phyloP scores from a whole-genome alignment of 2,888 invertebrate species.

The Adelognathus sp. region DNA sequence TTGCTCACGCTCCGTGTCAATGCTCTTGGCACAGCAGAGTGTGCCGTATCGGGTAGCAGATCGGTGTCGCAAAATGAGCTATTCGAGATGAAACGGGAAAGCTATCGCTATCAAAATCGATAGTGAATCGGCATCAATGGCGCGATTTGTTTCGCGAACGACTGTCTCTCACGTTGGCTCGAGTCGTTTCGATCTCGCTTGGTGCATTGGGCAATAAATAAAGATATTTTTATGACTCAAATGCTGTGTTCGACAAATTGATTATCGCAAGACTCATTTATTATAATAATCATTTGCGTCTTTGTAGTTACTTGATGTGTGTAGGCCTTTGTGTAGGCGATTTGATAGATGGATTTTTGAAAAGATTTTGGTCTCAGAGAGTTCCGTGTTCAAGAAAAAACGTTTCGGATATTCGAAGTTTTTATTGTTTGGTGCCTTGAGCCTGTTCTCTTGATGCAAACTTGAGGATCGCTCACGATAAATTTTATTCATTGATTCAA shows the following conservation, averaged over 20 bases:
- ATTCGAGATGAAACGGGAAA: background rate
- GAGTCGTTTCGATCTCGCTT: background rate
- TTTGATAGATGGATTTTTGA: too few species aligned
- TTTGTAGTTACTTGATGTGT: background rate
- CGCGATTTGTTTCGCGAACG: conserved; percentile 21
- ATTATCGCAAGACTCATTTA: background rate
- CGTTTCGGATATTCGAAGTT: too few species aligned
- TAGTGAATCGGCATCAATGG: conserved; percentile 16
- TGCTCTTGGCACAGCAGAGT: background rate
- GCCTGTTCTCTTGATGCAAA: too few species aligned
- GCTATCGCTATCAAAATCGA: background rate
- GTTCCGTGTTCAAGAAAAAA: too few species aligned
- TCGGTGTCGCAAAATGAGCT: background rate
- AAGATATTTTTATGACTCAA: background rate
- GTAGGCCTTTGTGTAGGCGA: background rate
- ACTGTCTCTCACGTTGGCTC: background rate
- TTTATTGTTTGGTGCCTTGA: too few species aligned
- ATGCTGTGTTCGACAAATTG: background rate
- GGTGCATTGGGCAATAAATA: background rate
- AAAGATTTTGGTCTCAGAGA: too few species aligned
- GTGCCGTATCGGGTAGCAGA: background rate
- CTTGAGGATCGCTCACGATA: too few species aligned
- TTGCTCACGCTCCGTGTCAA: background rate
- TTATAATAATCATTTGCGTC: background rate
- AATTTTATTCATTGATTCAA: too few species aligned